Base-by-base conservation (phyloP, 2,888 invertebrate species). In the Zhengitettix transpicula region DNA sequence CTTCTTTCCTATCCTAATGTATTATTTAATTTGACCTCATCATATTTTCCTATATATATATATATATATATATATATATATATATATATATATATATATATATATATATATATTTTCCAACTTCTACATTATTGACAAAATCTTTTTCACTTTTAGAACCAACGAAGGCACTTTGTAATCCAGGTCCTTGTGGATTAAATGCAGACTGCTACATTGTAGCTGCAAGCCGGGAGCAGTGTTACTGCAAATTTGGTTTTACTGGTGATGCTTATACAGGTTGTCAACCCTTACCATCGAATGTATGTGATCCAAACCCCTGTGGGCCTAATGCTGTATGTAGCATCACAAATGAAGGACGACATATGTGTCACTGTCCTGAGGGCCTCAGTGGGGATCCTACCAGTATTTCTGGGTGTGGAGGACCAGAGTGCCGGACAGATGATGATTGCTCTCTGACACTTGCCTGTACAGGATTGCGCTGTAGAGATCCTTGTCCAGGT, bases 191-290 rank as follows among this genome's bases (percentile, higher is more conserved):
- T 73, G 90, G 89, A 40, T 73, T 75, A 16, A 88, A 91, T 71
- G 83, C 90, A 11, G 89, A 90, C 69, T 92, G 91, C 70, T 90
- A 90, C 68, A 85, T 89, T 9, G 68, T 69, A 14, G 80, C 84
- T 55, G 84, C 84, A 60, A 88, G 88, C 68, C 82, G 83, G 67
- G 91, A 93, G 72, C 84, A 87, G 71, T 92, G 92, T 71, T 89
- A 84, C 72, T 93, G 92, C 67, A 82, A 81, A 69, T 71, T 78
- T 55, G 88, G 87, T 40, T 89, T 78, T 71, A 77, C 78, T 53
- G 92, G 91, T 16, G 87, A 92, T 75, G 85, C 91, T 8, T 88
- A 89, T 67, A 78, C 81, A 41, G 85, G 82, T n/a, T 91, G 90
- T 69, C 78, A 80, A 66, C 77, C 80, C 56, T 81, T 84, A 71